Base-by-base conservation (phyloP, 2,888 invertebrate species). In the Heteromurus nitidus region DNA sequence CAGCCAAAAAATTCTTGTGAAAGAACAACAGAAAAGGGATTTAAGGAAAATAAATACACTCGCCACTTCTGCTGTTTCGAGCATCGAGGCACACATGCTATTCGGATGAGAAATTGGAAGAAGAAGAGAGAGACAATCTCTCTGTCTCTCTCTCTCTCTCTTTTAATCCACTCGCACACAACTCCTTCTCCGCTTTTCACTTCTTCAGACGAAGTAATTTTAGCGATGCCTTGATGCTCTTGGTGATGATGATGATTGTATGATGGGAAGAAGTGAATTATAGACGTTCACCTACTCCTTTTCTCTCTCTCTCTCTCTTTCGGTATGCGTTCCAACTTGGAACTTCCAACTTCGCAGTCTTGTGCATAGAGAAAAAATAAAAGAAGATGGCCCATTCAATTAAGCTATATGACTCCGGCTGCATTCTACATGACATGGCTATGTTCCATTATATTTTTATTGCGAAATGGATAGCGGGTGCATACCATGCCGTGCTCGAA, bases 311-410 rank as follows among this genome's bases (percentile, higher is more conserved):
- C 55, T 58, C 42, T 20, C 31, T 44, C 44, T 65, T 36, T 22
- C 9, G 36, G 36, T 7, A 36, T 13, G 13, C 36, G 13, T 36
- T 36, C 36, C n/a, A 36, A 13, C 13, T 36, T 9, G 13, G 36
- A 36, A 36, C 5, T 36, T n/a, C n/a, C n/a, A n/a, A n/a, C n/a
- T n/a, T n/a, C 11, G 3, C 70, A 36, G 28, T 50, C 68, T n/a
- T n/a, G 42, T 9, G 26, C 26, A 50, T 20, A 18, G 13, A 69
- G 50, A 69, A 36, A 36, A n/a, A 72, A 58, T 20, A 26, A 44
- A 36, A 60, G 60, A 65, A 74, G 53, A 74, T 72, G 74, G 53
- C 22, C 65, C 55, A 65, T 74, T 74, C 65, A 74, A 74, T 74
- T 74, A 74, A 74, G 55, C 64, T 74, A 2, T n/a, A n/a, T n/a